Base-by-base conservation (phyloP, 64 coral and sea anemone species). In the Platygyra sinensis region DNA sequence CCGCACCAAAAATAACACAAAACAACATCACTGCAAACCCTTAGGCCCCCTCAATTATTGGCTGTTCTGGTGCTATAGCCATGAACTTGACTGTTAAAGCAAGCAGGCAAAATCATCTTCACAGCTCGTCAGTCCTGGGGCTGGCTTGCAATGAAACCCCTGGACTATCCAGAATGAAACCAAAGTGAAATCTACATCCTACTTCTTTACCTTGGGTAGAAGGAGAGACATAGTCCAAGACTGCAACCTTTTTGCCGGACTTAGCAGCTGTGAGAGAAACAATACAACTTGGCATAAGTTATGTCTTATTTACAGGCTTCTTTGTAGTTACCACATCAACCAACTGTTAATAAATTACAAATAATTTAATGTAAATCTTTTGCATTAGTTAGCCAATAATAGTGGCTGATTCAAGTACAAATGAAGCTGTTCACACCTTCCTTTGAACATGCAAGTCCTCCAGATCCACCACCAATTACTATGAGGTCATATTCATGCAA, bases 391-490 rank as follows among this genome's bases (percentile, higher is more conserved):
- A 46, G 7, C 4, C 3, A 46, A 46, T 46, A 46, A 46, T 46
- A 46, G 4, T 46, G 5, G 7, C 42, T 46, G 7, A 46, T 46
- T 46, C 6, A 46, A 46, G 33, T 46, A 46, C 42, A 46, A 46
- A 46, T 46, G 0, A 27, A 27, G 5, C 20, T 60, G 12, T 75
- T 42, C 38, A 49, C 61, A 98, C 96, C 96, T 95, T 98, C 93
- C 78, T 98, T 98, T 32, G 96, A 94, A 80, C 96, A 98, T 15
- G 96, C 93, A 51, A 98, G 65, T 30, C 96, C 96, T 1, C 96
- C 96, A 85, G 96, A 98, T 19, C 96, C 96, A 62, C 96, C 96
- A 19, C 96, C 96, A 90, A 98, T 98, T 32, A 98, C 93, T 82
- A 98, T 79, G 30, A 98, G 82, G 72, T 98, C 96, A 93, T 98